These are phyloP conservation scores for Bombus sylvicola DNA, from an alignment of 1,140 invertebrate species.

Conservation along the genomic window DNA sequence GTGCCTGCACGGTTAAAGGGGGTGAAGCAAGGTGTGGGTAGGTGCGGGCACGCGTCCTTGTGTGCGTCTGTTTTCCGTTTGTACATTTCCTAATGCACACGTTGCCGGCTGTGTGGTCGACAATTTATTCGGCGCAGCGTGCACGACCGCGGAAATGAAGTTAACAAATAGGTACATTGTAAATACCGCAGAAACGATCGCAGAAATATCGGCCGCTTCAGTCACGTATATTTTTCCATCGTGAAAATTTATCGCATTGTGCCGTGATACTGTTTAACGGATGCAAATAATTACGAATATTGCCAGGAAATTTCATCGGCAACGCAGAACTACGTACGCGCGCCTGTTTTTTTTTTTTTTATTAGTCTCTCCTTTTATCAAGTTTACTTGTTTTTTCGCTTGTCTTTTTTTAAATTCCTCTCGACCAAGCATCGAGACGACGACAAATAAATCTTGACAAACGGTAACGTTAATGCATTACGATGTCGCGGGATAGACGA, in stretches of 20 bases:
- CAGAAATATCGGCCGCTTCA: conserved; percentile 10
- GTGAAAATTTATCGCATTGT: conserved; percentile 37
- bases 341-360: background rate
- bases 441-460: background rate
- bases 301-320: background rate
- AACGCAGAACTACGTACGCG: background rate
- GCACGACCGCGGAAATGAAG: conserved; percentile 39
- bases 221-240: conserved; percentile 28
- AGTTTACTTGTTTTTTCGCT: background rate
- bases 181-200: conserved; percentile 48
- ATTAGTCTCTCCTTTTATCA: no score
- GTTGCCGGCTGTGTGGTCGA: background rate
- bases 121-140: conserved; percentile 30
- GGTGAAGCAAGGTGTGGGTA: background rate
- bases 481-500: background rate
- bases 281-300: conserved; percentile 36
- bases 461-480: background rate
- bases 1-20: background rate
- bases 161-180: conserved; percentile 48
- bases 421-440: background rate
- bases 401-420: background rate
- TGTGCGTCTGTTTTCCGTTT: background rate
- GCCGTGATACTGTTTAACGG: conserved; percentile 25
- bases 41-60: background rate
- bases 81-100: conserved; percentile 10